Base-by-base conservation (phyloP, 2,113 vertebrate species). In the Dipodomys stephensi region DNA sequence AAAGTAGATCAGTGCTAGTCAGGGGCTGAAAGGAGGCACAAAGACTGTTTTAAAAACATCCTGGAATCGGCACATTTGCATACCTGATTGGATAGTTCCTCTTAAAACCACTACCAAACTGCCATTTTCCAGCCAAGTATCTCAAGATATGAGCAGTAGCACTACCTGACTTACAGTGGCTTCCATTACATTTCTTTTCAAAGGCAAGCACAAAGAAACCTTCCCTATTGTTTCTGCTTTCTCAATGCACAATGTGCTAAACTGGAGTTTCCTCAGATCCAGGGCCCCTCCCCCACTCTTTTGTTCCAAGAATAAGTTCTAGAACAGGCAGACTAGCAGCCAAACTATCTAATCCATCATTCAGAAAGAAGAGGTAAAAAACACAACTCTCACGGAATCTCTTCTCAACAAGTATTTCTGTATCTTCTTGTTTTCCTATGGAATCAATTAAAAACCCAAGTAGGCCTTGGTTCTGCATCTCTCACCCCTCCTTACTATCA, bases 221-320 rank as follows among this genome's bases (percentile, higher is more conserved):
- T 35, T 22, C 79, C 0, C 49, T 80, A 11, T 46, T 74, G 49
- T 82, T 67, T 72, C 19, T 64, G 89, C 57, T 87, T 95, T 79
- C 92, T 87, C 71, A 39, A 68, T 44, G 30, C 1, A 5, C 57
- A 0, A 9, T 62, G 25, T 7, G 73, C 64, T 6, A 60, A 72
- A 77, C 86, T 76, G 64, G 74, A 67, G 87, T 64, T 93, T 89
- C 79, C 83, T 85, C 69, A 0, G 2, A 83, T 53, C 84, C 30
- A 90, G 88, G 65, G 94, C 23, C 81, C 82, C 93, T 85, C 91
- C 92, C 87, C 87, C 46, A 83, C 49, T 11, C 81, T 87, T 95
- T 87, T 91, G 86, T 92, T 74, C 94, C 81, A 89, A 90, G 57
- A 83, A 77, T 19, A 25, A 13, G 74, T 6, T 85, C 96, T 83